These are phyloP conservation scores for Mongoloraphidia duomilia DNA, from an alignment of 2,888 invertebrate species.

Conservation along the genomic window DNA sequence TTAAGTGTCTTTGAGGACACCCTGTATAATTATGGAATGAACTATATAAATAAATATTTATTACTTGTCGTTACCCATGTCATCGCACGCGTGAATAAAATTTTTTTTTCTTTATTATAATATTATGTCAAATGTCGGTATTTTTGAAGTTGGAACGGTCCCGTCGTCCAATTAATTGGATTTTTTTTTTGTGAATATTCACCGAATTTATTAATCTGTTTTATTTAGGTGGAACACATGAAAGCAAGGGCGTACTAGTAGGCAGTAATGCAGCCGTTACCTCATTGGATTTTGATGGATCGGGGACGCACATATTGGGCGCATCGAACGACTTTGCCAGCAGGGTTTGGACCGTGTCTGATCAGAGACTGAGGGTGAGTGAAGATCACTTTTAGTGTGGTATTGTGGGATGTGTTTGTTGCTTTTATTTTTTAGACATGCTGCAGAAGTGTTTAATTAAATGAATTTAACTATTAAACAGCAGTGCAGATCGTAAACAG, in stretches of 20 bases:
- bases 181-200: no score
- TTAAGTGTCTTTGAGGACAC: no score
- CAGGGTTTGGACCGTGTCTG: slow-evolving; percentile 86
- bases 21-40: no score
- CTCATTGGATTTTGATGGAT: slow-evolving; percentile 90
- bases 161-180: no score
- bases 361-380: slow-evolving; percentile 81
- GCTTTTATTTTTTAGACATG: slow-evolving; percentile 3
- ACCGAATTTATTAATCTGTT: background rate
- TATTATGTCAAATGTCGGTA: no score
- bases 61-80: no score
- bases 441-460: slow-evolving; percentile 8
- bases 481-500: background rate
- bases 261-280: slow-evolving; percentile 94
- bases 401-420: background rate
- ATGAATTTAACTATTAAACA: slow-evolving; percentile 8
- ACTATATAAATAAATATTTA: no score
- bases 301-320: slow-evolving; percentile 74
- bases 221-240: slow-evolving; percentile 50
- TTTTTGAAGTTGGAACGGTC: no score
- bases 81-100: no score
- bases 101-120: no score
- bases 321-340: slow-evolving; percentile 96
- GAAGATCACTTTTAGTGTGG: slow-evolving; percentile 2
- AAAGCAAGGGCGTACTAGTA: slow-evolving; percentile 63